Evolutionary conservation across 1,140 invertebrate species (phyloP), one percentile per base, ranked within the genome.

Genomic region (Drosophila ambigua): DNA sequence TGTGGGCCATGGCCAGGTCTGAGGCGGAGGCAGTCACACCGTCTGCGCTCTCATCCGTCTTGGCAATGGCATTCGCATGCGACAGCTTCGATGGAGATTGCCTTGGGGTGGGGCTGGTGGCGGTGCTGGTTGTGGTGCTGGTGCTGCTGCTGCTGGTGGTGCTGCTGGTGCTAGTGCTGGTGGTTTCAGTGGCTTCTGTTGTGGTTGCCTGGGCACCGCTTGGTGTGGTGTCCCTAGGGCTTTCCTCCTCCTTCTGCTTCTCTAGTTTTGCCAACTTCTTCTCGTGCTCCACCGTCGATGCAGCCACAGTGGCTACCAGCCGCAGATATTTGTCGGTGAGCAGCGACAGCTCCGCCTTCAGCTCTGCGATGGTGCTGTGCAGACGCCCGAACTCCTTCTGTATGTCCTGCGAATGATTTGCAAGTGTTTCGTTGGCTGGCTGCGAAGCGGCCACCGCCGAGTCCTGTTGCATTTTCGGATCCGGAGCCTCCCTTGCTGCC

Each of bases 401-500:
- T 5, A 8, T 4, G 13, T 39, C 11, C 11, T 13, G 11, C 4
- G 35, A 5, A 5, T 13, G 11, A 13, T 39, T 13, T 1, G 9
- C 35, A 5, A 5, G 11, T 13, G 35, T 39, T 39, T 39, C 35
- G 35, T 39, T 39, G 2, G 4, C 35, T 13, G 35, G 35, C 4
- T 39, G 35, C 2, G 35, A 39, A 13, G 35, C 35, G 11, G 35
- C 35, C 11, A 39, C 66, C 5, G 28, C 13, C 5, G 66, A 48
- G 3, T 69, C 66, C 24, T 68, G 66, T 20, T 68, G 66, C 66
- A 69, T 69, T 13, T 69, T 44, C 4, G 2, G 8, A 2, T 26
- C 35, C 5, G n/a, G 45, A 28, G 11, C 35, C 41, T n/a, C 43
- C 0, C 23, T 57, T 9, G 45, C 55, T 23, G 28, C 46, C 31